Conservation (phyloP, 2,797 vertebrate species). For the Crenuchus spilurus region DNA sequence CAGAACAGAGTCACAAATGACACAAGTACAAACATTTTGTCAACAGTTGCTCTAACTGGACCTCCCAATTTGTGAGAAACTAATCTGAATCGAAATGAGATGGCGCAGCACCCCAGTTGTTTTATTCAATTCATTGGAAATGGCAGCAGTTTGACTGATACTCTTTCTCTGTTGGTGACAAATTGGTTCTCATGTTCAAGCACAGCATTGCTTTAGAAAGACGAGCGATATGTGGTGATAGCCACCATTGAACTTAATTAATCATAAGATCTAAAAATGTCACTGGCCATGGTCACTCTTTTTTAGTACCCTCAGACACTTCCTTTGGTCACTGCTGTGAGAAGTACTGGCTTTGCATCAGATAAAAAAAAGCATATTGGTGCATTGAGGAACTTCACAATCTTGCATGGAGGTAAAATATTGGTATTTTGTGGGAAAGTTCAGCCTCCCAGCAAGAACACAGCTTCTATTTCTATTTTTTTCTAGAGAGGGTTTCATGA, state of each 20-base stretch:
- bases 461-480: slow-evolving; percentile 49
- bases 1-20: too few species aligned
- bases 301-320: slow-evolving; percentile 68
- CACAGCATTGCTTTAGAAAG: neutral
- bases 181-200: neutral
- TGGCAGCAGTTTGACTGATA: neutral
- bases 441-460: slow-evolving; percentile 67
- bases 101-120: too few species aligned
- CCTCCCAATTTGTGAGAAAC: slow-evolving; percentile 13
- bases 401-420: slow-evolving; percentile 37
- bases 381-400: slow-evolving; percentile 23
- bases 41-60: slow-evolving; percentile 27
- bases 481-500: slow-evolving; percentile 40
- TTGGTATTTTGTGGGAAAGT: slow-evolving; percentile 72
- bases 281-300: slow-evolving; percentile 71
- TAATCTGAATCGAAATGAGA: slow-evolving; percentile 34
- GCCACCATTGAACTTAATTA: slow-evolving; percentile 10
- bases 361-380: slow-evolving; percentile 60
- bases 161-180: neutral
- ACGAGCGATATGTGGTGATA: neutral
- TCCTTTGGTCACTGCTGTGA: slow-evolving; percentile 74
- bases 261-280: slow-evolving; percentile 31
- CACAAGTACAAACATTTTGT: slow-evolving; percentile 33
- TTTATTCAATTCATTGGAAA: neutral
- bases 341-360: slow-evolving; percentile 67